These are phyloP conservation scores for Sapajus apella DNA, from an alignment of 2,113 vertebrate species.

Conservation along the genomic window DNA sequence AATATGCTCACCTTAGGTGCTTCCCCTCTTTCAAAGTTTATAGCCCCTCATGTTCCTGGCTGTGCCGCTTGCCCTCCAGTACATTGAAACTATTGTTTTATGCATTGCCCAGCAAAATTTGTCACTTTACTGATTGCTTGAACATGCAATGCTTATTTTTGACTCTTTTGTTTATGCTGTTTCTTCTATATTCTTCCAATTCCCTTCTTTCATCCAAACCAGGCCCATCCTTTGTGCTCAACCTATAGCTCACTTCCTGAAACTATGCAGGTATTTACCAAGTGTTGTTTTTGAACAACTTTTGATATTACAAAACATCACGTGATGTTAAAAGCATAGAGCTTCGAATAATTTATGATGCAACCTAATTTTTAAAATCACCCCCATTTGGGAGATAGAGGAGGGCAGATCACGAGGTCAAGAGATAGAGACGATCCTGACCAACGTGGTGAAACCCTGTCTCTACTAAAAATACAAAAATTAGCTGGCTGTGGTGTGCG, in stretches of 20 bases:
- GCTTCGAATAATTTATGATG: background rate
- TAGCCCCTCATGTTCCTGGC: background rate
- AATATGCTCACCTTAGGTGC: background rate
- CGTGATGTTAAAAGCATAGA: background rate
- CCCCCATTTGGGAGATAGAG: no score
- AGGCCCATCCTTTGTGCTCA: background rate
- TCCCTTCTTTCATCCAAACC: background rate
- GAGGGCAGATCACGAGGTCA: no score
- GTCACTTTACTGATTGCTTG: background rate
- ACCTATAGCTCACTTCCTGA: background rate
- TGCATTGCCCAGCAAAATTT: background rate
- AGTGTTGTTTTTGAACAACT: background rate
- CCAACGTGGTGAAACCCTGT: no score
- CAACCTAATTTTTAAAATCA: background rate
- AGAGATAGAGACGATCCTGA: no score
- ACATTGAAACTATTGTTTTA: background rate
- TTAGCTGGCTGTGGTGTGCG: no score
- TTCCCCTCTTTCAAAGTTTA: background rate
- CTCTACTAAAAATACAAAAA: no score
- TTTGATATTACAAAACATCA: background rate
- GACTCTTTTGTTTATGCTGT: background rate
- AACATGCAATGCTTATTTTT: background rate
- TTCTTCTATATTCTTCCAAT: background rate
- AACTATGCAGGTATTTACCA: background rate
- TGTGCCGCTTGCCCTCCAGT: background rate